Base-by-base conservation (phyloP, 2,888 invertebrate genomes). In the Orgyia antiqua region DNA sequence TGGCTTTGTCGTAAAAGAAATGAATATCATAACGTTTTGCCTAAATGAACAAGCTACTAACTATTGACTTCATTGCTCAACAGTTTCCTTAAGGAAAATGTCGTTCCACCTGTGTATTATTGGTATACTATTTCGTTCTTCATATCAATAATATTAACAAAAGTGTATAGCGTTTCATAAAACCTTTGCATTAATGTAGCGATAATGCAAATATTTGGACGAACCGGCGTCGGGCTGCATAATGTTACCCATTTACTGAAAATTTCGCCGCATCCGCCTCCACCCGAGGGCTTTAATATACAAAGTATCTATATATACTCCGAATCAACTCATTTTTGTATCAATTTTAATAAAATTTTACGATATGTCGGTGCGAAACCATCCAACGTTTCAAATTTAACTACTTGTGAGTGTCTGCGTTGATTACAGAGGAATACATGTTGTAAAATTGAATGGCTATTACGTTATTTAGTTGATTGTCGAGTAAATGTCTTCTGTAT, bases 141-240 rank as follows among this genome's bases (percentile, higher is more conserved):
- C 26, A 35, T 50, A 42, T 42, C 52, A 47, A 53, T 50, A 50
- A 45, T 39, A 47, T 19, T 39, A 39, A 44, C 43, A 50, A 46
- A 51, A 49, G 27, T 33, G 45, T 28, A 48, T 41, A 42, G 52
- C 54, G 55, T 59, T 64, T 63, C 68, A 65, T 67, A 58, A 62
- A 59, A 57, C 54, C 58, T 39, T 45, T 44, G 59, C 63, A 70
- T 73, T 74, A 76, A 72, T 74, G 68, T 62, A 54, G 58, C 65
- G 70, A 71, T 77, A 75, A 77, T 77, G 77, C 68, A 72, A 77
- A 75, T 74, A 71, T 60, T 62, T 43, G 65, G 53, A 57, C 53
- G 68, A 67, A 62, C 63, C 59, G 44, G 45, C 59, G 51, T 44
- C 58, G 55, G 45, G 54, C 58, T 59, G 57, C 68, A 59, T 73